Evolutionary conservation across 1,140 invertebrate species (phyloP), one percentile per base, ranked within the genome.

Genomic region (Drosophila prosaltans): DNA sequence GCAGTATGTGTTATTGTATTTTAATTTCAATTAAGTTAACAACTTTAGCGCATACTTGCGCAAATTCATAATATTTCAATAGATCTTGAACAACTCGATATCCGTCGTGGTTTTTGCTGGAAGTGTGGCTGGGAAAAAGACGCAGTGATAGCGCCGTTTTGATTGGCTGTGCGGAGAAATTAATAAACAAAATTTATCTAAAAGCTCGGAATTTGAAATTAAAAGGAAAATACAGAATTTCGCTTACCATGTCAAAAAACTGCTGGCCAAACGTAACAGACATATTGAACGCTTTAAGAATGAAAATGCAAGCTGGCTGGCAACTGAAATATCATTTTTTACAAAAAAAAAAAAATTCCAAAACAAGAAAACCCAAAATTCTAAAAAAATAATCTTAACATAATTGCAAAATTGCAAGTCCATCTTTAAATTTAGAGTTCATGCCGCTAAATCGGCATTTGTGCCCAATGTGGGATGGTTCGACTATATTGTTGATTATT

Each of bases 31-130:
- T 45, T 45, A 45, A 45, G 41, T 45, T 45, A 45, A 45, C 41
- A 45, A 45, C 4, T 45, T 45, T 5, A 45, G 41, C 41, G 41
- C 41, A 45, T 45, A 45, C 41, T 45, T 45, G 41, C 41, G 41
- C 41, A 45, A 45, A 45, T 45, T 45, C n/a, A 45, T 16, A 45
- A 45, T 45, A 45, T 45, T 45, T 16, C 41, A 45, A 45, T 45
- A 45, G 41, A 45, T 45, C 41, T 11, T 11, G 40, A 41, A 41
- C 40, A 11, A 11, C 10, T 45, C 41, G 41, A 45, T 45, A 45
- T 21, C 41, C 11, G 41, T 21, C 41, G 41, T 16, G 41, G 41
- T 11, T 4, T 11, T 45, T 11, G 41, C 3, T 16, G 16, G 16
- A 16, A 16, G 16, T 16, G 16, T 16, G 16, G 16, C 16, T 16